Evolutionary conservation across 1,140 invertebrate genomes (phyloP).

Genomic region (Bombus cullumanus): DNA sequence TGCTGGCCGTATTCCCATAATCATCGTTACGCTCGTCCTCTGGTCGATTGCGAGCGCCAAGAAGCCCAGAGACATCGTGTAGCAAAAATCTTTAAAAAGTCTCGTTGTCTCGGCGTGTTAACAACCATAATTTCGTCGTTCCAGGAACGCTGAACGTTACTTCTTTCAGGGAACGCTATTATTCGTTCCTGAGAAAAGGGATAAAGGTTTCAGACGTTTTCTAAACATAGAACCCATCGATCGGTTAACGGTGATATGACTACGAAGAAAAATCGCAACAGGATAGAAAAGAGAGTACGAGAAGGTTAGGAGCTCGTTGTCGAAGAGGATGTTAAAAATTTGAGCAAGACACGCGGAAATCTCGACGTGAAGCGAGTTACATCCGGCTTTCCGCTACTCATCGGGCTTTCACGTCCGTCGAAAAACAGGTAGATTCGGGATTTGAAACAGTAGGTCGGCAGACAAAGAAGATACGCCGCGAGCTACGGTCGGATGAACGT

Average conservation of each 20-base stretch:
- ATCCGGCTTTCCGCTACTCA: conserved; percentile 53
- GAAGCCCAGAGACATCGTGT: neutral
- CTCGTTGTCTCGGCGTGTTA: neutral
- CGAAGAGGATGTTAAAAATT: conserved; percentile 45
- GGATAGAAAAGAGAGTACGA: neutral
- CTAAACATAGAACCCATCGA: neutral
- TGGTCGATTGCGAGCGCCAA: neutral
- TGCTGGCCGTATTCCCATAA: conserved; percentile 45
- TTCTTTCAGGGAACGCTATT: too few species aligned
- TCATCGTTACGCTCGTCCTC: conserved; percentile 26
- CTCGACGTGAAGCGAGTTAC: conserved; percentile 29
- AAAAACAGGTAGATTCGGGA: conserved; percentile 48
- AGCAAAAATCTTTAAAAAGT: neutral
- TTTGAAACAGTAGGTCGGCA: conserved; percentile 22
- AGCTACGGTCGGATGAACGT: conserved; percentile 39
- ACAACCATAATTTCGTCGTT: neutral
- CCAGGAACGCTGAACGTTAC: neutral
- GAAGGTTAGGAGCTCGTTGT: neutral
- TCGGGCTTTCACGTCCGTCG: conserved; percentile 53
- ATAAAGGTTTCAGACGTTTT: neutral
- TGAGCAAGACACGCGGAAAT: conserved; percentile 53
- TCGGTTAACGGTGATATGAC: neutral
- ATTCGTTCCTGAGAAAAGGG: neutral
- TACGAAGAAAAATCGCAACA: neutral
- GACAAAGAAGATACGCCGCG: conserved; percentile 46